Conservation (phyloP, 2,797 vertebrate species). For the Echeneis naucrates region DNA sequence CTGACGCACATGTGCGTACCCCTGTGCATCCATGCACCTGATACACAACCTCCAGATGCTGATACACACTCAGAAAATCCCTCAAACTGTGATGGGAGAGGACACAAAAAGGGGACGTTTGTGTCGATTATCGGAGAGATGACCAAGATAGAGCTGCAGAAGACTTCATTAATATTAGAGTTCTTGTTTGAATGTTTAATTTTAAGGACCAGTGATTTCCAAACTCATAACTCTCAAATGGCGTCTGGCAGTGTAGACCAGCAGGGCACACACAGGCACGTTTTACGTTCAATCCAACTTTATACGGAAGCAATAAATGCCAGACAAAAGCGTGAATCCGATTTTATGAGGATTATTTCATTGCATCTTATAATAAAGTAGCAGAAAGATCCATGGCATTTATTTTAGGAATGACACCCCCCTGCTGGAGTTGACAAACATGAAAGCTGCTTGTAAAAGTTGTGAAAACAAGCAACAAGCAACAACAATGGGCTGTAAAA, state of each 20-base stretch:
- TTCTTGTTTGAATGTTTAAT: slow-evolving; percentile 78
- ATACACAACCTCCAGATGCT: background rate
- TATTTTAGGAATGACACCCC: slow-evolving; percentile 54
- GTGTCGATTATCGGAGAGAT: slow-evolving; percentile 34
- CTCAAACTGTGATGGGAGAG: slow-evolving; percentile 1
- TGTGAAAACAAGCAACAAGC: slow-evolving; percentile 41
- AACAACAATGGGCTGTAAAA: background rate
- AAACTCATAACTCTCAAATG: slow-evolving; percentile 71
- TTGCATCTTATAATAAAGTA: slow-evolving; percentile 63
- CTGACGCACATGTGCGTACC: background rate
- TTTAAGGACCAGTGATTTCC: slow-evolving; percentile 66
- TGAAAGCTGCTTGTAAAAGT: slow-evolving; percentile 49
- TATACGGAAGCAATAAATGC: slow-evolving; percentile 67
- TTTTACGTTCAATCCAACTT: slow-evolving; percentile 63
- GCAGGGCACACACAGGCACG: slow-evolving; percentile 41
- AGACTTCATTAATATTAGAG: slow-evolving; percentile 67
- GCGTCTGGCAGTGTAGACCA: slow-evolving; percentile 52
- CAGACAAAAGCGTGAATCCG: slow-evolving; percentile 48
- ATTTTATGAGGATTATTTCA: slow-evolving; percentile 72
- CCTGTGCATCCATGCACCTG: background rate
- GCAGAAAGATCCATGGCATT: slow-evolving; percentile 56
- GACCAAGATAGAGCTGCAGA: slow-evolving; percentile 15
- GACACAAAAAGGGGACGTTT: background rate
- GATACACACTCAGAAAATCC: background rate
- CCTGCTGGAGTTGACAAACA: slow-evolving; percentile 61